Evolutionary conservation across 30 jellyfish, hydroid and myxozoan species (phyloP), one percentile per base, ranked within the genome.

Genomic region (Phacellophora camtschatica): DNA sequence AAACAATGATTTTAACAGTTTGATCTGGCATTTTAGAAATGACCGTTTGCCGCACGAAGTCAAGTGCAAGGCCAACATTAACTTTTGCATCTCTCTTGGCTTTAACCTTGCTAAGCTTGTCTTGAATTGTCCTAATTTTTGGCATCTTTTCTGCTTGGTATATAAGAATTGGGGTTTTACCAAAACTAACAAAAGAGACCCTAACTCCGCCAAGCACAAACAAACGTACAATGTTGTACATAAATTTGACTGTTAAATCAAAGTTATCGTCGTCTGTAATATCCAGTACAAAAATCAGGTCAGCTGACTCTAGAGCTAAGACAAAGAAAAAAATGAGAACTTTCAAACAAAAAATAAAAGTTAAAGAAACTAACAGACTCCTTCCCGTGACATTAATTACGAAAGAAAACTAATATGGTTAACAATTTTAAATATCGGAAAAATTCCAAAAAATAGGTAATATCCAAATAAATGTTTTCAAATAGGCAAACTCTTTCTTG

Each of bases 151-250:
- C 66, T 2, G 91, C 48, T 2, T 33, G 29, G 91, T 46, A 65
- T 20, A 53, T 65, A 24, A 69, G 48, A 19, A 74, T 65, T 49
- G 81, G 80, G 7, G 65, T 69, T 43, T 62, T 58, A 15, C 90
- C 90, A 30, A 75, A 85, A 10, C 86, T 16, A 22, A 74, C 86
- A 3, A 85, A 54, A 3, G 90, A 49, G 15, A 74, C 57, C 24
- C 84, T 36, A 15, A 74, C 81, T 1, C 55, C 65, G 11, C 81
- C 74, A 8, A 74, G 78, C 32, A 66, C 66, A 74, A 85, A 85
- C 57, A 85, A 34, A 23, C 96, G 78, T 37, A 85, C 54, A 4
- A 74, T 39, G 43, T 85, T 85, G 81, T 85, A 85, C 18, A 85
- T 35, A 55, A 73, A 75, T 43, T 87, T 78, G 35, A 43, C 30